phyloP scores from a whole-genome alignment of 2,113 vertebrate genomes.

The Bubo bubo region DNA sequence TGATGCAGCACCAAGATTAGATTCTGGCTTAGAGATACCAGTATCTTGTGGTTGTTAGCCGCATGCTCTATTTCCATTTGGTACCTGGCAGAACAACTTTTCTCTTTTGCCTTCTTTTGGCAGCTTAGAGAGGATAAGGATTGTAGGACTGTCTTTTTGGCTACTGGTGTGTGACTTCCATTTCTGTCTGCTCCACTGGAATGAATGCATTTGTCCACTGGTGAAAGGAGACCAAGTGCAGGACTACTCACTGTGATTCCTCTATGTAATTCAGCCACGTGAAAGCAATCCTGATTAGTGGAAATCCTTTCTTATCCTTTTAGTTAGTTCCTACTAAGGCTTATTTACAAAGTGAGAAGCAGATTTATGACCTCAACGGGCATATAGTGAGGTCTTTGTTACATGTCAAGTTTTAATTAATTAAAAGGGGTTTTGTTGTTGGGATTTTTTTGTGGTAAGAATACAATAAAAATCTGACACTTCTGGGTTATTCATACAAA shows the following conservation, averaged over 20 bases:
- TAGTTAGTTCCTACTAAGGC: background rate
- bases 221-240: background rate
- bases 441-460: background rate
- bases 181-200: background rate
- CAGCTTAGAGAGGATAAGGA: background rate
- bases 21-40: background rate
- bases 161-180: background rate
- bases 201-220: background rate
- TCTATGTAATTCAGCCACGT: background rate
- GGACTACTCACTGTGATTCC: background rate
- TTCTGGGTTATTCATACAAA: background rate
- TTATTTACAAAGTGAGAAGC: conserved; percentile 18
- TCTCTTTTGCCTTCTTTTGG: background rate
- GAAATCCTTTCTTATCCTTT: conserved; percentile 38
- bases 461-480: background rate
- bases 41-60: background rate
- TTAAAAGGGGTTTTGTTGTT: background rate
- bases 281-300: background rate
- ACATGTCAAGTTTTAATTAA: conserved; percentile 44
- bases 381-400: background rate
- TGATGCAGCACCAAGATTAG: background rate
- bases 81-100: background rate
- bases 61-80: background rate
- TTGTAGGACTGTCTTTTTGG: background rate
- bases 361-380: background rate